These are phyloP conservation scores for Trachelus tabidus DNA, from an alignment of 2,888 invertebrate species.

Conservation along the genomic window DNA sequence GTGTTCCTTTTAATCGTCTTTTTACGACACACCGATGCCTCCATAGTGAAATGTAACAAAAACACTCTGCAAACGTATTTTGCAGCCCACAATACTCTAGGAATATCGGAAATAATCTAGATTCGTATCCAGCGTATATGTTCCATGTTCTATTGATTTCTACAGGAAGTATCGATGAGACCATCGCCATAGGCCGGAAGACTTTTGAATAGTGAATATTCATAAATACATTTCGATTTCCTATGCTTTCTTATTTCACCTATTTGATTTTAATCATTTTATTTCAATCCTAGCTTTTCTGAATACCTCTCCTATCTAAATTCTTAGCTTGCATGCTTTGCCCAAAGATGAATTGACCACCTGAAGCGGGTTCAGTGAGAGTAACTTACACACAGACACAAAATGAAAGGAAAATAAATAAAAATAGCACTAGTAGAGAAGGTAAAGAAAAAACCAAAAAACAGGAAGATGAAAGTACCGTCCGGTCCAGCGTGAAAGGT, in stretches of 20 bases:
- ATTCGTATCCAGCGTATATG: neutral
- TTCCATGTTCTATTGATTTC: neutral
- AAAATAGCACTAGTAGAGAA: conserved; percentile 11
- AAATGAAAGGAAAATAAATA: conserved; percentile 23
- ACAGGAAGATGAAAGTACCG: conserved; percentile 20
- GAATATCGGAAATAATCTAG: neutral
- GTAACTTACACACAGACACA: conserved; percentile 8
- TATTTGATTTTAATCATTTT: neutral
- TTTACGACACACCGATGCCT: conserved; percentile 5
- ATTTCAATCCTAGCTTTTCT: neutral
- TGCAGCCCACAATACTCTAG: neutral
- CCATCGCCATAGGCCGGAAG: neutral
- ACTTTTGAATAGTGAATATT: neutral
- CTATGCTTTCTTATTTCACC: neutral
- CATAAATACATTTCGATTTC: neutral
- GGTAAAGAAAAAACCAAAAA: conserved; percentile 19
- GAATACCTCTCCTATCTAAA: neutral
- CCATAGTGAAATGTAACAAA: conserved; percentile 16
- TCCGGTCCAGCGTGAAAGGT: conserved; percentile 45
- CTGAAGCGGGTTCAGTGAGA: conserved; percentile 12
- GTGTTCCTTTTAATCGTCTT: conserved; percentile 30
- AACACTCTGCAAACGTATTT: neutral
- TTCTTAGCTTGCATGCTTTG: neutral
- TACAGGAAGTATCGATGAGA: neutral
- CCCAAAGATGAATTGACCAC: neutral